These are phyloP conservation scores for Noturus placidus DNA, from an alignment of 2,113 vertebrate species.

Conservation along the genomic window DNA sequence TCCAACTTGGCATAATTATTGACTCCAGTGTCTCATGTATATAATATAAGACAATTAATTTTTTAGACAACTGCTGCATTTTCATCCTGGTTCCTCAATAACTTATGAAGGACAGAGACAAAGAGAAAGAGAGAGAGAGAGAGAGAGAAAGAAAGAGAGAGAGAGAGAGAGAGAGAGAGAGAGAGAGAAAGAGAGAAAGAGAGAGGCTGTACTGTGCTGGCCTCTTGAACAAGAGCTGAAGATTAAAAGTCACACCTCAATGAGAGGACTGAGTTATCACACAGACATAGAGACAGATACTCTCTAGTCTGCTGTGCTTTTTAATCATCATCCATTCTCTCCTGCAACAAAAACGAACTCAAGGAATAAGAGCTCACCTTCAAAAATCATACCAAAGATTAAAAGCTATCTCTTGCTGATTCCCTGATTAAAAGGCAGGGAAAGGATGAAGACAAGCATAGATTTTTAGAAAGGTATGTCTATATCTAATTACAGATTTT, in stretches of 20 bases:
- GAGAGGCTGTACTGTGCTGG: constrained; percentile 4
- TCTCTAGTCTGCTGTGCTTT: neutral
- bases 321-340: neutral
- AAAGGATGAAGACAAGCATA: neutral
- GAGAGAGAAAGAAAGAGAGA: neutral
- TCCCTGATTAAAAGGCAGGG: neutral
- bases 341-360: neutral
- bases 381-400: neutral
- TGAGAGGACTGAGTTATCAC: constrained; percentile 18
- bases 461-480: constrained; percentile 3
- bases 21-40: too few species aligned
- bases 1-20: too few species aligned
- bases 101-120: neutral
- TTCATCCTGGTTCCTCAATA: neutral
- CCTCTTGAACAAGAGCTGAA: constrained; percentile 18
- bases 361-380: neutral
- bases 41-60: neutral
- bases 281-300: neutral
- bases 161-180: neutral
- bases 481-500: constrained; percentile 3
- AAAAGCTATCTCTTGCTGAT: constrained; percentile 1
- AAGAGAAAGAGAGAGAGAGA: neutral
- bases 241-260: neutral
- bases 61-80: constrained; percentile 1
- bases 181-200: neutral